Evolutionary conservation across 2,113 vertebrate genomes (phyloP), one percentile per base, ranked within the genome.

Genomic region (Egretta garzetta): DNA sequence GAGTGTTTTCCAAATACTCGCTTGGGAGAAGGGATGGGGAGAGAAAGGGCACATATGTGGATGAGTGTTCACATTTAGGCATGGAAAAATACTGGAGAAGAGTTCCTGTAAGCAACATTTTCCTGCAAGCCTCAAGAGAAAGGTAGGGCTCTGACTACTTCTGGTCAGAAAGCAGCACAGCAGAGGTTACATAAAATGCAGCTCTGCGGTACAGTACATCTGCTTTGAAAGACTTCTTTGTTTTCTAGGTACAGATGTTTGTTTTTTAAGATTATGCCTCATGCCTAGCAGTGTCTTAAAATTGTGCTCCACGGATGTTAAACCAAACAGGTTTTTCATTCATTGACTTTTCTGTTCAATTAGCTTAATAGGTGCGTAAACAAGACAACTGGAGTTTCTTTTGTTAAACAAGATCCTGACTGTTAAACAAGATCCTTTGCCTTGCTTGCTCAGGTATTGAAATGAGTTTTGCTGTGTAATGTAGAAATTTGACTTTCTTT

Each of bases 161-260:
- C 41, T 93, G 74, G 72, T 94, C 74, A 62, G 88, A 88, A 70
- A 30, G 58, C 71, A 89, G 90, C 86, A 68, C 96, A 96, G 97
- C 89, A 94, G 97, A 97, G 92, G 96, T 95, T 59, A 77, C 41
- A 45, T 72, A 91, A 93, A 76, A 80, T 67, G 86, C 24, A 70
- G 58, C 80, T 82, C 81, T 95, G 94, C 97, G 93, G 91, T 83
- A 80, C 76, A 71, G 92, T 77, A 86, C 95, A 94, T 97, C 88
- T 86, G 86, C 88, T 95, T 96, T 98, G 96, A 98, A 98, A 98
- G 96, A 67, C 77, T 76, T 90, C 95, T 97, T 97, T 98, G 98
- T 98, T 95, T 92, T 94, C 80, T 33, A 89, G 84, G 86, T 96
- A 86, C 96, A 97, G 97, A 97, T 97, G 91, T 97, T 94, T 96